Evolutionary conservation across 1,140 invertebrate species (phyloP).

Genomic region (Solenopsis invicta): DNA sequence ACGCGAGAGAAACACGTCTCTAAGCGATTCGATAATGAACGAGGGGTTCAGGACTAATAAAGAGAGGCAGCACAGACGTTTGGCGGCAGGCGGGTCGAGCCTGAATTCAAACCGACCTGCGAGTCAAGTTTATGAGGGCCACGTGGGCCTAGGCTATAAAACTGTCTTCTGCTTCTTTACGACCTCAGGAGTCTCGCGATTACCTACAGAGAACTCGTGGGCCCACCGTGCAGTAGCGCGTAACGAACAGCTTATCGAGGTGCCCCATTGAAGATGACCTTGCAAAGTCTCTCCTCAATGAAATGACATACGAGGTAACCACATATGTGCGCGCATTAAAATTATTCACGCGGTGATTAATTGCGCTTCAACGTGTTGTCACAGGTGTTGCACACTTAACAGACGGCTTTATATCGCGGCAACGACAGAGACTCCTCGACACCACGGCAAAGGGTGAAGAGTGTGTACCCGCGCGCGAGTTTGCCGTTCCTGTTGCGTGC

Average conservation of each 20-base stretch:
- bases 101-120: slow-evolving; percentile 68
- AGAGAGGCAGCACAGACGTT: slow-evolving; percentile 62
- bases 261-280: slow-evolving; percentile 75
- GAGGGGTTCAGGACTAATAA: slow-evolving; percentile 75
- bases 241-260: slow-evolving; percentile 73
- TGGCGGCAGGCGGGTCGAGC: slow-evolving; percentile 64
- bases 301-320: slow-evolving; percentile 23
- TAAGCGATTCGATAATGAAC: slow-evolving; percentile 81
- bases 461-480: slow-evolving; percentile 64
- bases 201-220: slow-evolving; percentile 80
- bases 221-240: slow-evolving; percentile 78
- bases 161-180: slow-evolving; percentile 86
- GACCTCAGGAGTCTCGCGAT: slow-evolving; percentile 78
- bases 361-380: slow-evolving; percentile 15
- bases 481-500: slow-evolving; percentile 82
- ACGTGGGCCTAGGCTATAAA: slow-evolving; percentile 85
- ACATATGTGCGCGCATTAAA: slow-evolving; percentile 14
- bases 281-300: slow-evolving; percentile 15
- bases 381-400: slow-evolving; percentile 58
- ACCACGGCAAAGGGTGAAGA: slow-evolving; percentile 70
- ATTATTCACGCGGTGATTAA: slow-evolving; percentile 56
- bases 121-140: slow-evolving; percentile 83
- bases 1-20: slow-evolving; percentile 70
- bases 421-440: slow-evolving; percentile 2
- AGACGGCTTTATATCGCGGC: slow-evolving; percentile 21